phyloP scores from a whole-genome alignment of 2,888 invertebrate genomes.

The Tipula unca region DNA sequence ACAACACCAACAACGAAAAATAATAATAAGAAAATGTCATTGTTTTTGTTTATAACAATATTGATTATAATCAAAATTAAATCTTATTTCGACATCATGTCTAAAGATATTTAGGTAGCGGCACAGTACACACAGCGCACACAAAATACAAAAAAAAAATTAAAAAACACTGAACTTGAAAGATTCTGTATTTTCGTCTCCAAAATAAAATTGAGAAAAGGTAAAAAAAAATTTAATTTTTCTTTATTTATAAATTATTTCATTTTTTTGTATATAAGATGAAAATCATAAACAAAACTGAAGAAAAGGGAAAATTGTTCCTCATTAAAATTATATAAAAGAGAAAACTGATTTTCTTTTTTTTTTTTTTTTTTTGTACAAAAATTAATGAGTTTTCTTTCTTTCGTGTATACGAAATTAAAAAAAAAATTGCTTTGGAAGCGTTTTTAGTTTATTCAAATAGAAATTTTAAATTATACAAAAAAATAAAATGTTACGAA shows the following conservation, averaged over 20 bases:
- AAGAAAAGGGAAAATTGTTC: background rate
- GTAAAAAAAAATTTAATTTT: background rate
- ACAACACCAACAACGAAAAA: too few relatives aligned
- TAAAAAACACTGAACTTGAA: background rate
- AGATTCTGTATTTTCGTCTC: background rate
- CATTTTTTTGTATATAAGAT: background rate
- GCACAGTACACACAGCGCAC: background rate
- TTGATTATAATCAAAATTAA: constrained; percentile 8
- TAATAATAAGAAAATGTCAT: background rate
- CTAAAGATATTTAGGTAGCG: background rate
- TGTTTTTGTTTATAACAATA: background rate
- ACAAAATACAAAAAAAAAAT: background rate
- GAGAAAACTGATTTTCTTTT: background rate
- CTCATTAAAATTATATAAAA: constrained; percentile 14
- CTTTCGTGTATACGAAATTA: background rate
- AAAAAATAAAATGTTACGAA: background rate
- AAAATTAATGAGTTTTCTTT: background rate
- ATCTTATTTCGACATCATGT: background rate
- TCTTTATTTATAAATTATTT: background rate
- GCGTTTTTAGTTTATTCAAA: background rate
- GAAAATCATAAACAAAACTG: background rate
- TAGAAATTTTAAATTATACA: background rate
- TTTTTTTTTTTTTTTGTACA: too few relatives aligned
- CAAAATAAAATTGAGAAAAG: background rate
- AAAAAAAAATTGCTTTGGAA: background rate